phyloP scores from a whole-genome alignment of 2,888 invertebrate species.

The Pristionchus arcanus region DNA sequence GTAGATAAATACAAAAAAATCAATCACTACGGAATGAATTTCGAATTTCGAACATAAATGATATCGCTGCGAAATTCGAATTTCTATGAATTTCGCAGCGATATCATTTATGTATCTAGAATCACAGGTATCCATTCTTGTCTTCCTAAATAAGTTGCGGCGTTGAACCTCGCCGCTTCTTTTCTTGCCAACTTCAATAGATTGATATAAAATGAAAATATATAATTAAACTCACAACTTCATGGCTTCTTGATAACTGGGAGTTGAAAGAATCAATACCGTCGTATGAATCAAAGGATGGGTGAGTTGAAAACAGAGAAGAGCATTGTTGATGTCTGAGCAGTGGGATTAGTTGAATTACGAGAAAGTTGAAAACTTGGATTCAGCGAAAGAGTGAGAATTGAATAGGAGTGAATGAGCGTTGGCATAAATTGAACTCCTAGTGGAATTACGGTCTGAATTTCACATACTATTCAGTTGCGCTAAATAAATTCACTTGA shows the following conservation, averaged over 20 bases:
- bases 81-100: background rate
- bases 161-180: background rate
- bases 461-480: background rate
- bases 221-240: background rate
- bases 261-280: background rate
- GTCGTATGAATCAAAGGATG: background rate
- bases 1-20: background rate
- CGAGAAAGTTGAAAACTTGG: background rate
- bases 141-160: background rate
- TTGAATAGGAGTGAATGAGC: background rate
- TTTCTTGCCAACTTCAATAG: background rate
- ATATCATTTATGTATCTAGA: background rate
- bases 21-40: background rate
- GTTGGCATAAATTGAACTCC: background rate
- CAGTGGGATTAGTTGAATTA: background rate
- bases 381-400: background rate
- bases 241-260: background rate
- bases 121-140: background rate
- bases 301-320: conserved; percentile 7
- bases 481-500: background rate
- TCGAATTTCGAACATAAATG: no score
- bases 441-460: background rate
- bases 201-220: background rate
- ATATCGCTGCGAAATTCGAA: no score
- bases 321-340: background rate